Evolutionary conservation across 2,113 vertebrate genomes (phyloP), one percentile per base, ranked within the genome.

Genomic region (Mungos mungo): DNA sequence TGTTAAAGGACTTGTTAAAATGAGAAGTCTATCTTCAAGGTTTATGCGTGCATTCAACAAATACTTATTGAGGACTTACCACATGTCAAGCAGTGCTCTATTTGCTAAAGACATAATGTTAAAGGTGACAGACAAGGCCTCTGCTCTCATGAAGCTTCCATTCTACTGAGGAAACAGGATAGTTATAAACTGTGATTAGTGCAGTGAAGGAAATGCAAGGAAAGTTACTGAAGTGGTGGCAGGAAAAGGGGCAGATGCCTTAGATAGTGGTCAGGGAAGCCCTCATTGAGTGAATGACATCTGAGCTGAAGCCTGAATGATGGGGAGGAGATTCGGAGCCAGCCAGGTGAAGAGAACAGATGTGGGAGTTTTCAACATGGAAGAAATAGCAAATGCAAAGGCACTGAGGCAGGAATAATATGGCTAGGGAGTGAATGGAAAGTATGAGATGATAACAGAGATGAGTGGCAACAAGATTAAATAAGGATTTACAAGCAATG

Each of bases 371-470:
- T 82, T 97, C 45, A 25, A 83, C 54, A 54, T 35, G 80, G 19
- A 81, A 25, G 33, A 97, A 95, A 96, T 10, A 93, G 90, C 45
- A 54, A 96, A 87, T 33, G 71, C 57, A 95, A 97, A 93, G 74
- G 72, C 38, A 65, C 90, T 27, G n/a, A 89, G 77, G 77, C 54
- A 96, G 50, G 25, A 79, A 93, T 15, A 71, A 79, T n/a, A 65
- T 25, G 21, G 63, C 54, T 88, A 76, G 7, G 54, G 87, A 94
- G 29, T 65, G 8, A 83, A 52, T 83, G 1, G 81, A 31, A 79
- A 88, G 38, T 63, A 79, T 47, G 65, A 85, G n/a, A 72, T 45
- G 27, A 93, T 41, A 31, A 57, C 4, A 95, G 41, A 92, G 38
- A 76, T 88, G 25, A 93, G 21, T 31, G 77, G 38, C 21, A 95